Evolutionary conservation across 2,888 invertebrate genomes (phyloP).

Genomic region (Sialis lutaria): DNA sequence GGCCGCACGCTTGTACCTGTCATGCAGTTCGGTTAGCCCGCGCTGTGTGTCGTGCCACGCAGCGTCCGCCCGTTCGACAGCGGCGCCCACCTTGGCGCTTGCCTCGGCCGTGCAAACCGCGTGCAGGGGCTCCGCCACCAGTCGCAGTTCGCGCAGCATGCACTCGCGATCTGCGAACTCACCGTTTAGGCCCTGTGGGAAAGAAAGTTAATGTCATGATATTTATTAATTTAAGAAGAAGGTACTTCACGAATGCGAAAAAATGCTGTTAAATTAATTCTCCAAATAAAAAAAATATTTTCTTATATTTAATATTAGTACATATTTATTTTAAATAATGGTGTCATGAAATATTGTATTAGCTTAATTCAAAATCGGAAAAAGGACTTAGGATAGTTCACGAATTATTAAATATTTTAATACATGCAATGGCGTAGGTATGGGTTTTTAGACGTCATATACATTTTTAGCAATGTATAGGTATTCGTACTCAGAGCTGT

Average conservation of each 20-base stretch:
- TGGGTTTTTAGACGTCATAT: no score
- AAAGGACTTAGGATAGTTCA: no score
- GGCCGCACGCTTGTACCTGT: conserved; percentile 62
- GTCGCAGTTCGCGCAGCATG: conserved; percentile 49
- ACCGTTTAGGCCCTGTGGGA: conserved; percentile 51
- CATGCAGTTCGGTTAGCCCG: conserved; percentile 58
- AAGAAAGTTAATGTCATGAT: conserved; percentile 4
- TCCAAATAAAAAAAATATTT: no score
- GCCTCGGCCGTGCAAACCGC: conserved; percentile 52
- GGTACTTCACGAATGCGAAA: not conserved
- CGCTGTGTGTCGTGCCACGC: conserved; percentile 68
- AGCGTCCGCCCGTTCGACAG: conserved; percentile 59
- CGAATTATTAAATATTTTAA: no score
- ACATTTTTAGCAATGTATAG: no score
- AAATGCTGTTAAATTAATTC: no score
- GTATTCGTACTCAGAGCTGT: no score
- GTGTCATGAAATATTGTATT: no score
- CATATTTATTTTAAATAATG: no score
- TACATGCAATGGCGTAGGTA: no score
- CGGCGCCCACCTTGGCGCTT: conserved; percentile 51
- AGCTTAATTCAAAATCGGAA: no score
- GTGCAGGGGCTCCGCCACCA: conserved; percentile 54
- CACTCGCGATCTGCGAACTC: conserved; percentile 58
- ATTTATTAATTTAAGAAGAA: conserved; percentile 5
- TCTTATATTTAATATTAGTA: no score